These are phyloP conservation scores for Eurosta solidaginis DNA, from an alignment of 1,140 invertebrate genomes.

Conservation along the genomic window DNA sequence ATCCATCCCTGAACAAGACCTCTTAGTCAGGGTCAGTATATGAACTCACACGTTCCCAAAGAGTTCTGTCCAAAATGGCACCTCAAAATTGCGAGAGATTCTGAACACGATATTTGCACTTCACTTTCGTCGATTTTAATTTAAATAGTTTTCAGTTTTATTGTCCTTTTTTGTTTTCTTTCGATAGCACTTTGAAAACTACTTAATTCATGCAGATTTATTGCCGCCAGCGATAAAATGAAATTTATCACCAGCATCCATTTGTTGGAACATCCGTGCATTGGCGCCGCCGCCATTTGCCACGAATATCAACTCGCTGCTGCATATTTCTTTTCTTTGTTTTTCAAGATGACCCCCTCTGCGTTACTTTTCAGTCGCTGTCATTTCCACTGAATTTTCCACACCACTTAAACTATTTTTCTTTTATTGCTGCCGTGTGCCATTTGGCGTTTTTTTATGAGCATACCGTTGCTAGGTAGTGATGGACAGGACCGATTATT, in stretches of 20 bases:
- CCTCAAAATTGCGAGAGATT: too few species aligned
- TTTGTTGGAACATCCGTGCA: not conserved
- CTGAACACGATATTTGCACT: not conserved
- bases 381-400: not conserved
- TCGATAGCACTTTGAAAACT: conserved; percentile 17
- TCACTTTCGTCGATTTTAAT: not conserved
- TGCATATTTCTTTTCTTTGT: not conserved
- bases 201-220: conserved; percentile 28
- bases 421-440: not conserved
- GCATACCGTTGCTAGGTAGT: too few species aligned
- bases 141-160: not conserved
- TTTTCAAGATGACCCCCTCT: not conserved
- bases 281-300: not conserved
- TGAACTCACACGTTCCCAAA: too few species aligned
- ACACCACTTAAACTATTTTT: conserved; percentile 11
- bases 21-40: too few species aligned
- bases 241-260: conserved; percentile 27
- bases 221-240: conserved; percentile 20
- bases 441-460: not conserved
- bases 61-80: too few species aligned
- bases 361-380: not conserved
- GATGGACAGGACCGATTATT: too few species aligned
- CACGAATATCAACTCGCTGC: not conserved
- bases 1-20: too few species aligned
- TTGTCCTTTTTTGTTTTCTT: not conserved